These are phyloP conservation scores for Teleogryllus oceanicus DNA, from an alignment of 2,888 invertebrate species.

Conservation along the genomic window DNA sequence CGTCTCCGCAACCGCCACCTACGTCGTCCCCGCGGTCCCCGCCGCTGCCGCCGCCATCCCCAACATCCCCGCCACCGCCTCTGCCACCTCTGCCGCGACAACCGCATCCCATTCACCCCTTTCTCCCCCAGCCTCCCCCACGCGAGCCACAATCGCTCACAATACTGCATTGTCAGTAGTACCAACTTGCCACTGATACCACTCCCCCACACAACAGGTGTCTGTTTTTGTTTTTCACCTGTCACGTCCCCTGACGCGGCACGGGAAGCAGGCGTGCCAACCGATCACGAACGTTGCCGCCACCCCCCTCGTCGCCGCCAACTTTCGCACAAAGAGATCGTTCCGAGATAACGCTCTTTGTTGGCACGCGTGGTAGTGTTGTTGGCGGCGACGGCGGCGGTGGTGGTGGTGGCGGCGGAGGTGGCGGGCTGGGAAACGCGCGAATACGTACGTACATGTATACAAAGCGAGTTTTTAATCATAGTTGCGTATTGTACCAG, in stretches of 20 bases:
- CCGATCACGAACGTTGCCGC: not conserved
- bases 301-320: not conserved
- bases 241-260: not conserved
- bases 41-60: not conserved
- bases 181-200: conserved; percentile 9
- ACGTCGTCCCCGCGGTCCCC: too few species aligned
- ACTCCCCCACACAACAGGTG: not conserved
- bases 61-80: not conserved
- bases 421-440: not conserved
- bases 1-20: too few species aligned
- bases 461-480: not conserved
- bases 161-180: not conserved
- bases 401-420: not conserved
- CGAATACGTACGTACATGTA: not conserved
- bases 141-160: not conserved
- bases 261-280: not conserved
- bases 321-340: not conserved
- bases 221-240: not conserved
- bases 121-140: not conserved
- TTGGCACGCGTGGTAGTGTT: not conserved
- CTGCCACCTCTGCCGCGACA: not conserved
- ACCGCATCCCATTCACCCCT: too few species aligned
- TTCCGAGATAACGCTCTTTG: not conserved
- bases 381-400: not conserved
- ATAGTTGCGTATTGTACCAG: conserved; percentile 6